phyloP scores from a whole-genome alignment of 2,888 invertebrate genomes.

The Cyrtodaria siliqua region DNA sequence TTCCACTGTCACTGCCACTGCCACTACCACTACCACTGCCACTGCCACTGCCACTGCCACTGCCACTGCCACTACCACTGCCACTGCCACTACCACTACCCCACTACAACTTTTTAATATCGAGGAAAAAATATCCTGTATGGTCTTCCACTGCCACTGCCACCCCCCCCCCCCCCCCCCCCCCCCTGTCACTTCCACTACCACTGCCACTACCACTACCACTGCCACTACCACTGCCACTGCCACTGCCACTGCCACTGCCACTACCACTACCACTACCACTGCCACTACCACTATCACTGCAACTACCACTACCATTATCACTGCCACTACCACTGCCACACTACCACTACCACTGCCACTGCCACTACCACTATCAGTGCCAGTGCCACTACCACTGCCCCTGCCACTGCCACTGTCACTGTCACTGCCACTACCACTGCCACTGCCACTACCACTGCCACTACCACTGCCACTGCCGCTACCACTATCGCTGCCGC shows the following conservation, averaged over 20 bases:
- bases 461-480: conserved; percentile 24
- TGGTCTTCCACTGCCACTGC: background rate
- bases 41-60: conserved; percentile 10
- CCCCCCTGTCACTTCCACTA: background rate
- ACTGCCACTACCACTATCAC: too few species aligned
- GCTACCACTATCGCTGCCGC: conserved; percentile 6
- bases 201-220: background rate
- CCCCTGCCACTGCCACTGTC: conserved; percentile 14
- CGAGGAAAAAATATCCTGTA: too few species aligned
- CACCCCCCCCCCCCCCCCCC: background rate
- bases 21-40: conserved; percentile 11
- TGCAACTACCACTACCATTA: background rate
- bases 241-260: background rate
- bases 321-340: background rate
- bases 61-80: background rate
- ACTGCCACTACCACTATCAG: conserved; percentile 6
- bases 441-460: conserved; percentile 22
- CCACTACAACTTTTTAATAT: conserved; percentile 14
- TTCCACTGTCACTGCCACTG: conserved; percentile 5
- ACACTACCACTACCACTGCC: conserved; percentile 5
- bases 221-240: background rate
- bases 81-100: conserved; percentile 11
- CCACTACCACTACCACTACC: too few species aligned
- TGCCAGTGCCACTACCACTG: conserved; percentile 14
- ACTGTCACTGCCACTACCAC: conserved; percentile 13